phyloP scores from a whole-genome alignment of 2,113 vertebrate species.

The Platichthys flesus region DNA sequence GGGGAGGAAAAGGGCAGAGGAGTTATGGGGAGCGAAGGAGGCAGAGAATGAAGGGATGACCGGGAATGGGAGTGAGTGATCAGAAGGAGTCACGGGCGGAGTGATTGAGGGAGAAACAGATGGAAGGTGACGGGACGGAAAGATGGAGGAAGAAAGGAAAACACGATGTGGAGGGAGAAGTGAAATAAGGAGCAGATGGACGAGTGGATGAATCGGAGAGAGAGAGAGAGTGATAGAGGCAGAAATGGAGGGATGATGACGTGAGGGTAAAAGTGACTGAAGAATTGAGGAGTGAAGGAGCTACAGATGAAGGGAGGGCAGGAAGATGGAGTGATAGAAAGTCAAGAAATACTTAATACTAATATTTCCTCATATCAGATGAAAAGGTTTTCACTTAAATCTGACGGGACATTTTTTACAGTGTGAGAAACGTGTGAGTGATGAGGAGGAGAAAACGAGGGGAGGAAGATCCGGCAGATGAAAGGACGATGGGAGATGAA shows the following conservation, averaged over 20 bases:
- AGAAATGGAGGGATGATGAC: background rate
- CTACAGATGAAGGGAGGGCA: too few relatives aligned
- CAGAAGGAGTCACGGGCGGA: background rate
- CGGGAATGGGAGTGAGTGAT: background rate
- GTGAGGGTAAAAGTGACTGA: background rate
- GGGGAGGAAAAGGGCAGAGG: slow-evolving; percentile 1
- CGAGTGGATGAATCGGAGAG: background rate
- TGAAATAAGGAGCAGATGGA: slow-evolving; percentile 6
- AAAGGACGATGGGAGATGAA: too few relatives aligned
- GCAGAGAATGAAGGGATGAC: background rate
- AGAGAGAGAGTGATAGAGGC: background rate
- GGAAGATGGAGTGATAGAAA: too few relatives aligned
- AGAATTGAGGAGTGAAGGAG: too few relatives aligned
- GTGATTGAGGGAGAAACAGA: background rate
- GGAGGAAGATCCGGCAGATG: too few relatives aligned
- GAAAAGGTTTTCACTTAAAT: too few relatives aligned
- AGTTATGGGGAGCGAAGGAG: slow-evolving; percentile 8
- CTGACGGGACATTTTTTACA: too few relatives aligned
- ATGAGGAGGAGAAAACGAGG: too few relatives aligned
- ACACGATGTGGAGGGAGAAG: background rate
- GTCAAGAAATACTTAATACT: too few relatives aligned
- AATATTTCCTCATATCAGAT: too few relatives aligned
- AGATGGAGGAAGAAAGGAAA: background rate
- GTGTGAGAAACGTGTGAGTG: too few relatives aligned
- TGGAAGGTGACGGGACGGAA: background rate